These are phyloP conservation scores for Arrhopalites spinosus DNA, from an alignment of 2,888 invertebrate genomes.

Conservation along the genomic window DNA sequence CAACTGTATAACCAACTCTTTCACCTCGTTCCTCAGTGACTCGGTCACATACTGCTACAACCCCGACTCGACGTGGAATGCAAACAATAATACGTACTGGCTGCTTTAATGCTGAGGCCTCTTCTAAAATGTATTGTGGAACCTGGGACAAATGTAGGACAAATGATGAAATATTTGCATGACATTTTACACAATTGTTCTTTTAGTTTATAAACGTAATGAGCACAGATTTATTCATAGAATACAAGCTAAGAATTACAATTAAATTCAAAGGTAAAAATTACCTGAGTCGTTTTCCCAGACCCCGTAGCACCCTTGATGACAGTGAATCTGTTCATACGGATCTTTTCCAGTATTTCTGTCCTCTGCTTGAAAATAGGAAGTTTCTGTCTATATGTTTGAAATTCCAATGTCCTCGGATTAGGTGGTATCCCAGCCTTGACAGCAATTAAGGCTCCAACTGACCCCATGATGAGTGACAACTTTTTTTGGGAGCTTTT, in stretches of 20 bases:
- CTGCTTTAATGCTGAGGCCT: constrained; percentile 66
- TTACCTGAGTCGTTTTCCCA: constrained; percentile 89
- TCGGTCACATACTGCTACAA: constrained; percentile 85
- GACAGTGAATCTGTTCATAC: constrained; percentile 68
- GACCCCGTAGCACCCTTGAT: constrained; percentile 78
- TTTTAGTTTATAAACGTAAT: neutral
- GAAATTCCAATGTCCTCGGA: neutral
- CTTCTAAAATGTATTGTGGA: constrained; percentile 88
- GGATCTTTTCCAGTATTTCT: constrained; percentile 70
- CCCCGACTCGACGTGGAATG: constrained; percentile 89
- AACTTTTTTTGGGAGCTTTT: too few relatives aligned
- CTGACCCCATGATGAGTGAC: neutral
- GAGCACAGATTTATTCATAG: neutral
- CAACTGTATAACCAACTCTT: constrained; percentile 68
- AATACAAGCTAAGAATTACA: neutral
- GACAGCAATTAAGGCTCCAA: neutral
- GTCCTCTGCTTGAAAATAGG: constrained; percentile 72
- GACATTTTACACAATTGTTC: constrained; percentile 55
- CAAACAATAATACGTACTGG: constrained; percentile 87
- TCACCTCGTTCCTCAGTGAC: constrained; percentile 71
- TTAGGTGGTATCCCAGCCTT: neutral
- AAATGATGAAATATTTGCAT: neutral
- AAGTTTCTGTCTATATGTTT: constrained; percentile 64
- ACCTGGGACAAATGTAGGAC: constrained; percentile 63
- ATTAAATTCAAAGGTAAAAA: constrained; percentile 10